Percentiles rank a stretch among this genome's conserved stretches.
Conservation (phyloP, 2,888 invertebrate genomes). For the Plemyria rubiginata region DNA sequence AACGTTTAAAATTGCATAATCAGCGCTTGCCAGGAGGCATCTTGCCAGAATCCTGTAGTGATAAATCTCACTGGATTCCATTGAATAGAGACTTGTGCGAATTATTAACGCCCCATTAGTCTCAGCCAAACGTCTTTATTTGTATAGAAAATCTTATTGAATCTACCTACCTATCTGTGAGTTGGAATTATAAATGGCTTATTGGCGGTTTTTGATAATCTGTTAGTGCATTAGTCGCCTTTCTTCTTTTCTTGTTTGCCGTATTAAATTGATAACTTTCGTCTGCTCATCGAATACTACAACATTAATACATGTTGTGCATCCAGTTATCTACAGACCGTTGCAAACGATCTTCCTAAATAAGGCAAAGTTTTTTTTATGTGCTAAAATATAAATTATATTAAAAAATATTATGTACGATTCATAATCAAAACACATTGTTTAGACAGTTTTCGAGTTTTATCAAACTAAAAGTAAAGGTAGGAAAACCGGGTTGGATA, state of each 20-base stretch:
- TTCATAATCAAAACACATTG: no score
- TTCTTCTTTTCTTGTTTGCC: conserved; percentile 42
- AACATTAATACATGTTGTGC: no score
- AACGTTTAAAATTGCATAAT: conserved; percentile 72
- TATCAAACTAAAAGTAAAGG: no score
- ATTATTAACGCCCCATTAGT: conserved; percentile 83
- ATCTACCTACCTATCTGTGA: conserved; percentile 53
- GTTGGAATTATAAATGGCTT: conserved; percentile 59
- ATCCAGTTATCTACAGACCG: no score
- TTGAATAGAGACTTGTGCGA: conserved; percentile 78
- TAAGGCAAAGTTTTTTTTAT: no score
- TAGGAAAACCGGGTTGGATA: no score
- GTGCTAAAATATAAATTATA: no score
- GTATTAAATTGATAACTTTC: not conserved
- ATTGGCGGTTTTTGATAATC: conserved; percentile 47
- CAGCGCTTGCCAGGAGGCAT: conserved; percentile 78
- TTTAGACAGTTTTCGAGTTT: no score
- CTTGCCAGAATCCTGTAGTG: conserved; percentile 80
- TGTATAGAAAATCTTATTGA: conserved; percentile 67
- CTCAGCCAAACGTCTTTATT: conserved; percentile 75
- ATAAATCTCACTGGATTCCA: conserved; percentile 77
- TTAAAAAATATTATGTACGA: no score
- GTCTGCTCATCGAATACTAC: not conserved
- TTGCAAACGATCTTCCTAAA: no score
- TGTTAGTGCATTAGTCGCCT: conserved; percentile 52